phyloP scores from a whole-genome alignment of 2,797 vertebrate species.

The Nannoperca australis region DNA sequence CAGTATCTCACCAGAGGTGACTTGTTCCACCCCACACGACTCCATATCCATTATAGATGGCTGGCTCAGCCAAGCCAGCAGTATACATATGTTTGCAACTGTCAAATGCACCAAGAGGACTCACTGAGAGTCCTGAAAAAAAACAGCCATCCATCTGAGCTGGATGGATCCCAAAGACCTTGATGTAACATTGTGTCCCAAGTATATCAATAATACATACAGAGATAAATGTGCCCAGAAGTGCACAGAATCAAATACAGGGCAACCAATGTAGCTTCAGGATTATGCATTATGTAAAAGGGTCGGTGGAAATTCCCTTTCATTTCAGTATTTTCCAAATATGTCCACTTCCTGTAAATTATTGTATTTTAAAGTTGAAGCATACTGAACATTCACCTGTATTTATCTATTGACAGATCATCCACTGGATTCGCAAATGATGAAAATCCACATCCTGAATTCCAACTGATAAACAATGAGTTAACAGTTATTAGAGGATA shows the following conservation, averaged over 20 bases:
- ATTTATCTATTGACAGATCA: neutral
- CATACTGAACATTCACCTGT: neutral
- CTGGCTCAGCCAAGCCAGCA: conserved; percentile 48
- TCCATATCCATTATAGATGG: conserved; percentile 80
- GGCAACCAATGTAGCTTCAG: conserved; percentile 5
- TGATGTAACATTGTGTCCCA: conserved; percentile 64
- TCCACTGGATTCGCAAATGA: conserved; percentile 10
- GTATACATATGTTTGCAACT: conserved; percentile 81
- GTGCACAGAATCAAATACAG: conserved; percentile 44
- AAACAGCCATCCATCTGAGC: conserved; percentile 56
- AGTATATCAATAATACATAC: conserved; percentile 76
- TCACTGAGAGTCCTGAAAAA: conserved; percentile 55
- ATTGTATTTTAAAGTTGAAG: neutral
- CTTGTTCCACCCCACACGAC: conserved; percentile 58
- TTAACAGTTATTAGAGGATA: neutral
- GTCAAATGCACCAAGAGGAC: conserved; percentile 69
- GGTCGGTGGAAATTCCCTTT: neutral
- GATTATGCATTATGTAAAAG: conserved; percentile 14
- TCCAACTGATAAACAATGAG: neutral
- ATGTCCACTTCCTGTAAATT: neutral
- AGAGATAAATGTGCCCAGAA: conserved; percentile 56
- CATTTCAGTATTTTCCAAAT: neutral
- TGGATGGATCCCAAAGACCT: conserved; percentile 57
- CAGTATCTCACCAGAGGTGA: conserved; percentile 69
- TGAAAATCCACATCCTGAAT: conserved; percentile 24